Evolutionary conservation across 2,113 vertebrate genomes (phyloP).

Genomic region (Climacteris rufus): DNA sequence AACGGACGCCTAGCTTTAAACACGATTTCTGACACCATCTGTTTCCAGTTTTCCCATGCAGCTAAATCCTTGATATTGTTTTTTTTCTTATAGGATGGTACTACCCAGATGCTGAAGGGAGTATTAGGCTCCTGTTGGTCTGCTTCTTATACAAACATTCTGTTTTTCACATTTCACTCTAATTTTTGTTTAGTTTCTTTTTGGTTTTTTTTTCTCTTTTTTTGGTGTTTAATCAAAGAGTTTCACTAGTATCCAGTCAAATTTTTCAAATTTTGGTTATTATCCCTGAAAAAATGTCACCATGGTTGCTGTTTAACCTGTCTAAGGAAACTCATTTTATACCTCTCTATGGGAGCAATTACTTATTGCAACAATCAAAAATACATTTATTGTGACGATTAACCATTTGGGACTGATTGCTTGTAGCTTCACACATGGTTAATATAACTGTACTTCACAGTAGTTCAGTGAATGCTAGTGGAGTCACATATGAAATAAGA

Average conservation of each 20-base stretch:
- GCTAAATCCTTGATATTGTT: background rate
- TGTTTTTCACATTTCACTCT: background rate
- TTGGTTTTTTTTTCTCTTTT: background rate
- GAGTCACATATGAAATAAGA: background rate
- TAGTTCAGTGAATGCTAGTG: background rate
- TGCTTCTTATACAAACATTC: background rate
- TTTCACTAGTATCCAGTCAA: background rate
- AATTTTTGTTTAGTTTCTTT: background rate
- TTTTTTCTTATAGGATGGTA: background rate
- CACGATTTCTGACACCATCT: background rate
- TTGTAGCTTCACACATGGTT: background rate
- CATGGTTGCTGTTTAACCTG: background rate
- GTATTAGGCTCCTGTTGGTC: background rate
- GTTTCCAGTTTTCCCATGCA: background rate
- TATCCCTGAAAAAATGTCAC: background rate
- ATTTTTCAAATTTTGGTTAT: background rate
- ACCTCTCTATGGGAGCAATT: background rate
- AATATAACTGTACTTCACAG: background rate
- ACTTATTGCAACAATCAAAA: background rate
- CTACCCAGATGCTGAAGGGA: background rate
- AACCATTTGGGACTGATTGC: background rate
- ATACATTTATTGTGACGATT: background rate
- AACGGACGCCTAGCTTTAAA: background rate
- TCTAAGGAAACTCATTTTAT: background rate
- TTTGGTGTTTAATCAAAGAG: background rate